phyloP scores from a whole-genome alignment of 1,140 invertebrate species.

The Bombus terrestris region DNA sequence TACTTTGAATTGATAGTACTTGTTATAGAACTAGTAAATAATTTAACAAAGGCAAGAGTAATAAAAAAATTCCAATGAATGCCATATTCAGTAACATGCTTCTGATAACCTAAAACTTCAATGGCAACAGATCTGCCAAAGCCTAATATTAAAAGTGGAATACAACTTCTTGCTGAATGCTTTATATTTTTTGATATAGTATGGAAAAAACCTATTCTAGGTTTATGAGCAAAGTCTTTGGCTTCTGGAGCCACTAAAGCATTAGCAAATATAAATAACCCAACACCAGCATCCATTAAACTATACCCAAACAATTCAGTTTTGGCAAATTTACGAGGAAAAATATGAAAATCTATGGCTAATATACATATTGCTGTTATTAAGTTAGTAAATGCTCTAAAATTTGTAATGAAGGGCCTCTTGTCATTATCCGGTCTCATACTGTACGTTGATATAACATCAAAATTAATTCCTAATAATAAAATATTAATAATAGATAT shows the following conservation, averaged over 20 bases:
- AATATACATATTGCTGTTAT: conserved; percentile 93
- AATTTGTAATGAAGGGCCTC: conserved; percentile 86
- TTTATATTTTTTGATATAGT: conserved; percentile 70
- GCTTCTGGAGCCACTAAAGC: conserved; percentile 88
- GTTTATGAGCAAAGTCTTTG: conserved; percentile 74
- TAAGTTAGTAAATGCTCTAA: conserved; percentile 88
- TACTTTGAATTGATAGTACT: conserved; percentile 80
- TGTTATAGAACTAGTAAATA: conserved; percentile 86
- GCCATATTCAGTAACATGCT: conserved; percentile 96
- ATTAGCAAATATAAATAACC: conserved; percentile 93
- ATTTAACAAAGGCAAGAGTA: conserved; percentile 92
- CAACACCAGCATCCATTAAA: conserved; percentile 97
- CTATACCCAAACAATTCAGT: conserved; percentile 93
- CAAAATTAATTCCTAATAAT: conserved; percentile 61
- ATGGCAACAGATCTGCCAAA: conserved; percentile 86
- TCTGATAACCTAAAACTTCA: conserved; percentile 90
- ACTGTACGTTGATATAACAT: conserved; percentile 47
- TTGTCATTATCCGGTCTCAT: conserved; percentile 20
- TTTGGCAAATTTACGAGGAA: conserved; percentile 93
- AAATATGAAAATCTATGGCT: conserved; percentile 95
- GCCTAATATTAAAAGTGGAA: conserved; percentile 88
- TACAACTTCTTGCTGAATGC: conserved; percentile 75
- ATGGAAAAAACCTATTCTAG: conserved; percentile 69
- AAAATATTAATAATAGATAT: conserved; percentile 62
- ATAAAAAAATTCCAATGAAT: conserved; percentile 99